phyloP scores from a whole-genome alignment of 2,113 vertebrate species.

The Dolichotis patagonum region DNA sequence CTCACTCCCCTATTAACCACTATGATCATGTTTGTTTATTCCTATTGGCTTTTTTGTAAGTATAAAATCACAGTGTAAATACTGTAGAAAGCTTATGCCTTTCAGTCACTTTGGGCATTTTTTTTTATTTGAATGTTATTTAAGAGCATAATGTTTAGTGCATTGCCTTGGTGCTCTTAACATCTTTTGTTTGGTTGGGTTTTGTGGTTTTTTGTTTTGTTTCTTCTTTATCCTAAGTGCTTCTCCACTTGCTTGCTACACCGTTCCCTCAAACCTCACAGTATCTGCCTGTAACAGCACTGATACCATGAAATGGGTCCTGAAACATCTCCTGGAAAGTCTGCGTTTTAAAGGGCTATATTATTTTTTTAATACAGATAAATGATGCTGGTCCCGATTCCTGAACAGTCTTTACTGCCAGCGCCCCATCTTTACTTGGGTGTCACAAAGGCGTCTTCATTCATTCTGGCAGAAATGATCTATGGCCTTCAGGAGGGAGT shows the following conservation, averaged over 20 bases:
- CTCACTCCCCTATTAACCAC: background rate
- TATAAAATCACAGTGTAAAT: rapidly evolving
- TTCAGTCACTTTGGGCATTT: background rate
- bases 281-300: background rate
- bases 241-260: background rate
- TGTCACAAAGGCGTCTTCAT: background rate
- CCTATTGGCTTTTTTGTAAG: background rate
- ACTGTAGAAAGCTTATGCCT: background rate
- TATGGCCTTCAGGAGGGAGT: background rate
- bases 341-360: background rate
- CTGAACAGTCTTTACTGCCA: background rate
- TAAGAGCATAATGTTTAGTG: background rate
- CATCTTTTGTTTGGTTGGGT: background rate
- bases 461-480: background rate
- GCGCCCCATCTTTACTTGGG: background rate
- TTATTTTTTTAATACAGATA: background rate
- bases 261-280: rapidly evolving
- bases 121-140: background rate
- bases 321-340: background rate
- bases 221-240: background rate
- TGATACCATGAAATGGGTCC: background rate
- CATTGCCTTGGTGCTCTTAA: background rate
- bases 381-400: background rate
- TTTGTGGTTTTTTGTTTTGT: background rate
- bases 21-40: background rate